A percentile compares a stretch with the other conserved stretches of the same genome.
phyloP scores from a whole-genome alignment of 2,888 invertebrate genomes.

The Megalurothrips usitatus region DNA sequence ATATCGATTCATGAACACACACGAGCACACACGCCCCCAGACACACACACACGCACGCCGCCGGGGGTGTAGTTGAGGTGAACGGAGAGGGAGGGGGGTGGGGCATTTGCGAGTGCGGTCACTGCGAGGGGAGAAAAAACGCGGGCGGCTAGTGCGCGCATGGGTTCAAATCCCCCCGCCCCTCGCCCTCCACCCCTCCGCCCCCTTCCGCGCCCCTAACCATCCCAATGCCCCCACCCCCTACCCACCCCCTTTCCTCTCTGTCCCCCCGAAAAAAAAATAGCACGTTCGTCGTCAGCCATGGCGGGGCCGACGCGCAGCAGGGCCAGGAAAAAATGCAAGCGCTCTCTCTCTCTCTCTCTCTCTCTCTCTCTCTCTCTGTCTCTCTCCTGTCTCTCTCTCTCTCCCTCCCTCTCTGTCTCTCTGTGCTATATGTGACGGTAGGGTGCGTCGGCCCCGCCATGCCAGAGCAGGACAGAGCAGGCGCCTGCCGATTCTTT shows the following conservation, averaged over 20 bases:
- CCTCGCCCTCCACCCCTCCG: background rate
- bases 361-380: too few species aligned
- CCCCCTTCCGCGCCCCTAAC: too few species aligned
- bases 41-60: background rate
- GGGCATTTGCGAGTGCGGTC: background rate
- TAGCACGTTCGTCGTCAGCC: background rate
- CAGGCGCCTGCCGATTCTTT: slow-evolving; percentile 1
- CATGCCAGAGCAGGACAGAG: too few species aligned
- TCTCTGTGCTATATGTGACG: slow-evolving; percentile 2
- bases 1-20: slow-evolving; percentile 10
- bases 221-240: background rate
- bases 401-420: too few species aligned
- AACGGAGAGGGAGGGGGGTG: background rate
- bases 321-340: slow-evolving; percentile 1
- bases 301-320: background rate
- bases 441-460: background rate
- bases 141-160: background rate
- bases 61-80: background rate
- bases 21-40: background rate
- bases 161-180: background rate
- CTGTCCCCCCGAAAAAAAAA: background rate
- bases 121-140: background rate
- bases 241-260: background rate
- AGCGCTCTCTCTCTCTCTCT: background rate
- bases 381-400: too few species aligned